Conservation (phyloP, 1,140 invertebrate species). For the Oedothorax gibbosus region DNA sequence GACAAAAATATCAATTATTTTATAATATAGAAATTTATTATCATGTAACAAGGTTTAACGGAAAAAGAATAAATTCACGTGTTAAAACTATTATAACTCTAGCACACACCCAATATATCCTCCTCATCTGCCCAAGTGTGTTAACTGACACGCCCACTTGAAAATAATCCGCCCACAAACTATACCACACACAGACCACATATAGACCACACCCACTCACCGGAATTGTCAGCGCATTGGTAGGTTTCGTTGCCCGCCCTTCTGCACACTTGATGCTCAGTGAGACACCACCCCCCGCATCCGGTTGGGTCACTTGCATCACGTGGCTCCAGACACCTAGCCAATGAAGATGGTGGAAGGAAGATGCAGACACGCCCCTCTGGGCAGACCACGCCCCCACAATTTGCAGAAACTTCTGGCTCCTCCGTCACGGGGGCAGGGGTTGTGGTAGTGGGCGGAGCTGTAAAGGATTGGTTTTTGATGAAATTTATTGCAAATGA, state of each 20-base stretch:
- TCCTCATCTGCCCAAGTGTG: too few species aligned
- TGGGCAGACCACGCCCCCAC: constrained; percentile 63
- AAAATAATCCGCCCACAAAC: too few species aligned
- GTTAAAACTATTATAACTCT: too few species aligned
- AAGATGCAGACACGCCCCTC: constrained; percentile 75
- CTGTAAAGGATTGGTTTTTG: neutral
- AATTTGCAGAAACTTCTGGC: constrained; percentile 1
- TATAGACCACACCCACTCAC: constrained; percentile 31
- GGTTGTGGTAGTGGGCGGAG: neutral
- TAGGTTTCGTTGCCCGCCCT: constrained; percentile 74
- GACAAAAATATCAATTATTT: too few species aligned
- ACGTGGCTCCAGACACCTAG: constrained; percentile 73
- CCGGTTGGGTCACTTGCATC: constrained; percentile 78
- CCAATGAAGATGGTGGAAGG: constrained; percentile 73
- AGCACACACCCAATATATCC: too few species aligned
- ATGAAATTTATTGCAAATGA: too few species aligned
- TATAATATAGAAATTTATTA: too few species aligned
- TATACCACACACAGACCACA: too few species aligned
- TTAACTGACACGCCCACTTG: too few species aligned
- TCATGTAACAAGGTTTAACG: too few species aligned
- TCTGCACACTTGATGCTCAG: constrained; percentile 79
- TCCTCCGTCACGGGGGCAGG: neutral
- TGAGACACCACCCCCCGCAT: constrained; percentile 79
- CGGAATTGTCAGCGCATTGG: constrained; percentile 68
- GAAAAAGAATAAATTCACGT: too few species aligned